Base-by-base conservation (phyloP, 1,140 invertebrate species). In the Bursaphelenchus mucronatus region DNA sequence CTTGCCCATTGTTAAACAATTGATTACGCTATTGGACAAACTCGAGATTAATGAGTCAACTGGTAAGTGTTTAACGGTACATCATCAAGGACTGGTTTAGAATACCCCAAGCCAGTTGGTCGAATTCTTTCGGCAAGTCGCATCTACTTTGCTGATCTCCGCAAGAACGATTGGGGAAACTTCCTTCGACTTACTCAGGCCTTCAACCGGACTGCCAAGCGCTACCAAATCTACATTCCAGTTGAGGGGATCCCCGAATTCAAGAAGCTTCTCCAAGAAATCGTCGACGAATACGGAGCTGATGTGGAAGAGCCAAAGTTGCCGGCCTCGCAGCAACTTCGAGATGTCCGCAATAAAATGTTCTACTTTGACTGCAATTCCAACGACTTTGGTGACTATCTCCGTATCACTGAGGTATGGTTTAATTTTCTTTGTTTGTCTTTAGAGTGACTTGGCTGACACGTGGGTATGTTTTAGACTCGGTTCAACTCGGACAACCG, bases 401-500 rank as follows among this genome's bases (percentile, higher is more conserved):
- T 71, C 51, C 75, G 67, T 15, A 71, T 71, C 41, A 70, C 71
- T 5, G 70, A 71, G 66, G 70, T 67, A 70, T 19, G 46, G 13
- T 61, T 15, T 57, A 0, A 74, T 46, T 75, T 50, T 64, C 15
- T 71, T 51, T 70, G 58, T 15, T 75, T 71, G 21, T 61, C 71
- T 5, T 71, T 75, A 66, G 70, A 71, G 59, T 19, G 46, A 30
- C 51, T 15, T 57, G 10, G 10, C 17, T 59, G 13, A 45, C 54
- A 4, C 13, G 13, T 44, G 41, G 11, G 21, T 50, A 57, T 59
- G 40, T 19, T 49, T 49, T 44, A 59, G 57, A 59, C 57, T 50
- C 57, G 57, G 13, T 59, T 59, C 40, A 44, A 39, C 40, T 59
- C 57, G 57, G 57, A 59, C 41, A 59, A 59, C 21, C 73, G 70